Percentiles rank a stretch among this genome's conserved stretches.
These are phyloP conservation scores for Pelochelys cantorii DNA, from an alignment of 2,797 vertebrate genomes.

Conservation along the genomic window DNA sequence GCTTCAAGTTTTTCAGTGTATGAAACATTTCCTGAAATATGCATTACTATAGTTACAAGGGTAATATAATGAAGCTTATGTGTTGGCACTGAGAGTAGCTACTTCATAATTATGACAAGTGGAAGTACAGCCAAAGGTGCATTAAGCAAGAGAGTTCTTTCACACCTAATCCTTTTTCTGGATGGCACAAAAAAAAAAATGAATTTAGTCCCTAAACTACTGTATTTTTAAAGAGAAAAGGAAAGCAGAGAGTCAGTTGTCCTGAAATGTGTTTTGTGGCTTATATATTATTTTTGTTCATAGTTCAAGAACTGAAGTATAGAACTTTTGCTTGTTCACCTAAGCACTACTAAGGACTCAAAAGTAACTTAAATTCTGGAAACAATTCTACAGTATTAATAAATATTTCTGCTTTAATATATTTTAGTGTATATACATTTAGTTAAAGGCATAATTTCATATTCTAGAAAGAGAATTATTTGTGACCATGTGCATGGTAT, in stretches of 20 bases:
- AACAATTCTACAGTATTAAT: background rate
- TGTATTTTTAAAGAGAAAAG: slow-evolving; percentile 51
- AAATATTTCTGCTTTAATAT: slow-evolving; percentile 16
- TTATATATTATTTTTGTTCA: background rate
- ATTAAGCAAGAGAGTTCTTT: slow-evolving; percentile 74
- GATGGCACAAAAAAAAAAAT: slow-evolving; percentile 61
- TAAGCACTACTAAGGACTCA: background rate
- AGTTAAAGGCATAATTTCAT: slow-evolving; percentile 28
- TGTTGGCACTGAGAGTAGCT: slow-evolving; percentile 70
- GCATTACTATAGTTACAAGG: slow-evolving; percentile 62
- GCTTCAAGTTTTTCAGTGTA: slow-evolving; percentile 57
- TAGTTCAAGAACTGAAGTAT: background rate
- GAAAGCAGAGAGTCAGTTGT: slow-evolving; percentile 26
- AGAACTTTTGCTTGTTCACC: slow-evolving; percentile 25
- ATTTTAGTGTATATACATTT: slow-evolving; percentile 18
- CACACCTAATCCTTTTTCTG: slow-evolving; percentile 68
- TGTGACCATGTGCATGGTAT: background rate
- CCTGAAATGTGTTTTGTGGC: slow-evolving; percentile 21
- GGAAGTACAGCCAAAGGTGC: slow-evolving; percentile 78
- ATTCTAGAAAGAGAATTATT: background rate
- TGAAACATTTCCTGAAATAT: slow-evolving; percentile 70
- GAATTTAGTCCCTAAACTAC: slow-evolving; percentile 52
- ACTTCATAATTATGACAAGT: slow-evolving; percentile 79
- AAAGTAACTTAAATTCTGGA: slow-evolving; percentile 32
- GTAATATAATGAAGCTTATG: slow-evolving; percentile 65